phyloP scores from a whole-genome alignment of 2,113 vertebrate genomes.

The Manacus vitellinus region DNA sequence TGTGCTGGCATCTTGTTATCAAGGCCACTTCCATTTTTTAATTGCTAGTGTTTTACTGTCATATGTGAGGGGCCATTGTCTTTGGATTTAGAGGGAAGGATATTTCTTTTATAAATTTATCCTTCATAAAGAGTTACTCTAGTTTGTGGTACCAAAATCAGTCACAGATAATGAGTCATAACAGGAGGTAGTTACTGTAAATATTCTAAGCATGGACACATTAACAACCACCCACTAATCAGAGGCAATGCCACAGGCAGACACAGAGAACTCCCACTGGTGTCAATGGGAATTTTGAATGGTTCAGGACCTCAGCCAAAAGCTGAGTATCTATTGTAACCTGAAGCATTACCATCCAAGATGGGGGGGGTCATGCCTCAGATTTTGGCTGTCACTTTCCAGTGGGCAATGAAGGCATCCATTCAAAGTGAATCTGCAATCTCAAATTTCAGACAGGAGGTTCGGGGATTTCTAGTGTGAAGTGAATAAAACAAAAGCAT shows the following conservation, averaged over 20 bases:
- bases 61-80: neutral
- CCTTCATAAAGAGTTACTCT: neutral
- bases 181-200: constrained; percentile 56
- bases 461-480: neutral
- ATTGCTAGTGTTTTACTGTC: neutral
- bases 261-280: constrained; percentile 26
- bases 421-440: neutral
- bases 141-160: neutral
- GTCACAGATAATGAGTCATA: constrained; percentile 50
- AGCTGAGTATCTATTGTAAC: neutral
- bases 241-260: constrained; percentile 19
- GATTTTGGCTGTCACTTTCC: neutral
- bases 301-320: constrained; percentile 12
- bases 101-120: neutral
- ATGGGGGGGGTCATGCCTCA: neutral
- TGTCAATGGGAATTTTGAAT: constrained; percentile 32
- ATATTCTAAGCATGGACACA: constrained; percentile 52
- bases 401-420: neutral
- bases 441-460: neutral
- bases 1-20: neutral
- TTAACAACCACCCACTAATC: constrained; percentile 65
- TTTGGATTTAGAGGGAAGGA: neutral
- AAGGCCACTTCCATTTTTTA: neutral
- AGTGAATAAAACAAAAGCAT: neutral
- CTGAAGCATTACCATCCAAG: neutral